phyloP scores from a whole-genome alignment of 2,888 invertebrate species.

The Cryptus viduatorius region DNA sequence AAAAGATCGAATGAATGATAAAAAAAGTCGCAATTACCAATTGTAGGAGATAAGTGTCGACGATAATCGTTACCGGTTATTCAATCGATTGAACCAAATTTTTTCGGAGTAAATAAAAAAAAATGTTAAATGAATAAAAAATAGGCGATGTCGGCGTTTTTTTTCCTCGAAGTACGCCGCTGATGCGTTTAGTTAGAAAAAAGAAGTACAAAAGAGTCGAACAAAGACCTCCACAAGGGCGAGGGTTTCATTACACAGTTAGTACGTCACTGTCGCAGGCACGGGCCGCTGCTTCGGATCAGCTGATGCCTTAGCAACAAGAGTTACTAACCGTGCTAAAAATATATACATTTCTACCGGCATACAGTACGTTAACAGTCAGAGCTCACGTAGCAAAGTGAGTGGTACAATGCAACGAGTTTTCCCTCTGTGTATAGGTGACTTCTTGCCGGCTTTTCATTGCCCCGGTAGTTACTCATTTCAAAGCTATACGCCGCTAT shows the following conservation, averaged over 20 bases:
- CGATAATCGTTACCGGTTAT: not conserved
- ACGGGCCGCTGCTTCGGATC: slow-evolving; percentile 77
- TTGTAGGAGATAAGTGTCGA: not conserved
- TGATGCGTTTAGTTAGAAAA: slow-evolving; percentile 23
- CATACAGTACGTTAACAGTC: slow-evolving; percentile 21
- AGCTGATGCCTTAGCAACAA: slow-evolving; percentile 84
- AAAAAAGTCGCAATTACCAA: not conserved
- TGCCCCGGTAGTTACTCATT: slow-evolving; percentile 30
- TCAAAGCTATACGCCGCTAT: slow-evolving; percentile 13
- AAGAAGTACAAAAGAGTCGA: slow-evolving; percentile 16
- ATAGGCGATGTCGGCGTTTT: not conserved
- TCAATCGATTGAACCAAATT: too few relatives aligned
- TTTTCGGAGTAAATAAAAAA: too few relatives aligned
- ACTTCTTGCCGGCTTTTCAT: slow-evolving; percentile 29
- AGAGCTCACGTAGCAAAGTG: slow-evolving; percentile 27
- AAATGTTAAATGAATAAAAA: not conserved
- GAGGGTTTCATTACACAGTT: slow-evolving; percentile 63
- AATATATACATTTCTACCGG: slow-evolving; percentile 69
- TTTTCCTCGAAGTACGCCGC: not conserved
- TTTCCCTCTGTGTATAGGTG: slow-evolving; percentile 18
- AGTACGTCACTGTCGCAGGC: slow-evolving; percentile 66
- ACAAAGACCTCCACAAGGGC: slow-evolving; percentile 68
- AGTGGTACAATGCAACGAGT: slow-evolving; percentile 43
- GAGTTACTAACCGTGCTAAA: slow-evolving; percentile 80
- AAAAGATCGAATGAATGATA: not conserved